Percentiles rank a stretch among this genome's conserved stretches.
These are phyloP conservation scores for Metallyticus violacea DNA, from an alignment of 2,888 invertebrate species.

Conservation along the genomic window DNA sequence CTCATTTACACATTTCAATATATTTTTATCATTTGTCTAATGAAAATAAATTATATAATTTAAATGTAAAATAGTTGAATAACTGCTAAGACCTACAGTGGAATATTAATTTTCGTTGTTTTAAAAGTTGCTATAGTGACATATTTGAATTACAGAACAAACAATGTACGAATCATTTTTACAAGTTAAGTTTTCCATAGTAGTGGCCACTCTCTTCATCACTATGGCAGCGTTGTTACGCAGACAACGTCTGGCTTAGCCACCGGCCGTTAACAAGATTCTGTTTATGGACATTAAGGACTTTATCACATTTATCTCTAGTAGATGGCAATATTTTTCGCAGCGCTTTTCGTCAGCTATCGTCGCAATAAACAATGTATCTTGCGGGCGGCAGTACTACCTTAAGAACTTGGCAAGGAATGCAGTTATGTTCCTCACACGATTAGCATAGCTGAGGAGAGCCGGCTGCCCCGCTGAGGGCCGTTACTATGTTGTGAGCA, in stretches of 20 bases:
- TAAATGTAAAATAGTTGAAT: too few species aligned
- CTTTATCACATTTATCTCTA: not conserved
- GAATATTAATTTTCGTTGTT: too few species aligned
- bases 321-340: not conserved
- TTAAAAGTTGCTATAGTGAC: too few species aligned
- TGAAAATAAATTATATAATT: too few species aligned
- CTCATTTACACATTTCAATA: too few species aligned
- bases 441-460: not conserved
- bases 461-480: not conserved
- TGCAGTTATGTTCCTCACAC: not conserved
- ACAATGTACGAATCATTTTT: too few species aligned
- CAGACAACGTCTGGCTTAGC: not conserved
- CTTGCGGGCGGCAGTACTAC: not conserved
- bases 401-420: not conserved
- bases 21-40: too few species aligned
- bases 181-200: too few species aligned
- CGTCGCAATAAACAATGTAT: not conserved
- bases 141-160: too few species aligned
- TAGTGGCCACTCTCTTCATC: not conserved
- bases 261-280: not conserved
- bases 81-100: too few species aligned
- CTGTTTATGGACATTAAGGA: not conserved
- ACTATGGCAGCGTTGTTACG: not conserved
- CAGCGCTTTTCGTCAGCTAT: not conserved
- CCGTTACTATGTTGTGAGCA: not conserved